phyloP scores from a whole-genome alignment of 2,797 vertebrate species.

The Scomberomorus guttatus region DNA sequence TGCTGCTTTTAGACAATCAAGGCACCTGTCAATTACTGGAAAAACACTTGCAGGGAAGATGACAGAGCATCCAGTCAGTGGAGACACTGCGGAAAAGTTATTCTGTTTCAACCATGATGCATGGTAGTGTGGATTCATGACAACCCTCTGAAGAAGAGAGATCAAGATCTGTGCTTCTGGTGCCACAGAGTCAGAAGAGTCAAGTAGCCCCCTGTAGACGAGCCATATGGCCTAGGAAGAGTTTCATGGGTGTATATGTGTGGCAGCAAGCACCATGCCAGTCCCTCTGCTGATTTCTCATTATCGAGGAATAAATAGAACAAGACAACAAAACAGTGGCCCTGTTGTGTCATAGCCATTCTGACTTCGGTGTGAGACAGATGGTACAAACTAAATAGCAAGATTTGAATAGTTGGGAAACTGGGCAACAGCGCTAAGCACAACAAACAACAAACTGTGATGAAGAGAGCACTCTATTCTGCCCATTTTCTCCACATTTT shows the following conservation, averaged over 20 bases:
- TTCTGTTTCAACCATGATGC: constrained; percentile 51
- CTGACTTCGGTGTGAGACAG: constrained; percentile 84
- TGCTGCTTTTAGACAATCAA: constrained; percentile 48
- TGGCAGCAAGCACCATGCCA: constrained; percentile 74
- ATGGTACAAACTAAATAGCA: constrained; percentile 84
- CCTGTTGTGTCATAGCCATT: constrained; percentile 80
- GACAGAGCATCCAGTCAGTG: constrained; percentile 14
- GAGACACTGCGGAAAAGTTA: constrained; percentile 42
- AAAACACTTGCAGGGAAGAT: constrained; percentile 40
- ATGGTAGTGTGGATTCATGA: constrained; percentile 34
- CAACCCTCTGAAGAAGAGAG: constrained; percentile 60
- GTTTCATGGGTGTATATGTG: constrained; percentile 76
- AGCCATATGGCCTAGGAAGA: constrained; percentile 84
- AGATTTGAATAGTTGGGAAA: constrained; percentile 75
- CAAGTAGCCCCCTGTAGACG: constrained; percentile 72
- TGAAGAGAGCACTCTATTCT: constrained; percentile 48
- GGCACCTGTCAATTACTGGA: constrained; percentile 58
- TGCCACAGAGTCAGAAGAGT: constrained; percentile 77
- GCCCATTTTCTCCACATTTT: constrained; percentile 38
- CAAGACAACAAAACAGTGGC: constrained; percentile 82
- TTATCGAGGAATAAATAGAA: constrained; percentile 88
- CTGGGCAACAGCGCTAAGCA: constrained; percentile 59
- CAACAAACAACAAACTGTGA: constrained; percentile 71
- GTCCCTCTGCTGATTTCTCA: constrained; percentile 82
- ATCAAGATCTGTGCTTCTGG: constrained; percentile 68